phyloP scores from a whole-genome alignment of 2,888 invertebrate species.

The Epinotia demarniana region DNA sequence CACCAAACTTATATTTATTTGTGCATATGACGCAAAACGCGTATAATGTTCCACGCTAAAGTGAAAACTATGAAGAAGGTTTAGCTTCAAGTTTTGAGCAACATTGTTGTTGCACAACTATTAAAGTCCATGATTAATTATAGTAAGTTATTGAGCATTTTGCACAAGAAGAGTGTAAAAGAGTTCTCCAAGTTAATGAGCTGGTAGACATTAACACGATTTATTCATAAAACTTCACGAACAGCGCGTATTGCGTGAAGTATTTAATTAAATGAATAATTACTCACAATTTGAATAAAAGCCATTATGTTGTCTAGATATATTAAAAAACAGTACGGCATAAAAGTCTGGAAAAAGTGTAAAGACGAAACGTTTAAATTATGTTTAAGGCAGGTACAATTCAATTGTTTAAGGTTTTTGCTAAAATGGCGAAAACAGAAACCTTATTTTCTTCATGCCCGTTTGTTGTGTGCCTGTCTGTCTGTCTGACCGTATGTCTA shows the following conservation, averaged over 20 bases:
- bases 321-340: too few species aligned
- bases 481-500: too few species aligned
- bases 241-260: background rate
- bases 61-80: constrained; percentile 5
- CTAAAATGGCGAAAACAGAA: too few species aligned
- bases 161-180: constrained; percentile 16
- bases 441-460: too few species aligned
- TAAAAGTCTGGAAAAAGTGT: too few species aligned
- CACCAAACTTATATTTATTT: too few species aligned
- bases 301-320: too few species aligned
- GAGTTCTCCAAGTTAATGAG: constrained; percentile 10
- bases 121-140: constrained; percentile 31
- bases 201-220: constrained; percentile 15
- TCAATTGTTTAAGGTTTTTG: too few species aligned
- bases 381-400: too few species aligned
- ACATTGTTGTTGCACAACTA: constrained; percentile 25
- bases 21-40: background rate
- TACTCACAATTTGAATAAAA: background rate
- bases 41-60: background rate
- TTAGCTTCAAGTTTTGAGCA: constrained; percentile 21
- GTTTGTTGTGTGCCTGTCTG: too few species aligned
- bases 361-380: too few species aligned
- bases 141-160: constrained; percentile 27
- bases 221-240: constrained; percentile 17
- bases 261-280: constrained; percentile 1